Base-by-base conservation (phyloP, 2,888 invertebrate species). In the Agrotis exclamationis region DNA sequence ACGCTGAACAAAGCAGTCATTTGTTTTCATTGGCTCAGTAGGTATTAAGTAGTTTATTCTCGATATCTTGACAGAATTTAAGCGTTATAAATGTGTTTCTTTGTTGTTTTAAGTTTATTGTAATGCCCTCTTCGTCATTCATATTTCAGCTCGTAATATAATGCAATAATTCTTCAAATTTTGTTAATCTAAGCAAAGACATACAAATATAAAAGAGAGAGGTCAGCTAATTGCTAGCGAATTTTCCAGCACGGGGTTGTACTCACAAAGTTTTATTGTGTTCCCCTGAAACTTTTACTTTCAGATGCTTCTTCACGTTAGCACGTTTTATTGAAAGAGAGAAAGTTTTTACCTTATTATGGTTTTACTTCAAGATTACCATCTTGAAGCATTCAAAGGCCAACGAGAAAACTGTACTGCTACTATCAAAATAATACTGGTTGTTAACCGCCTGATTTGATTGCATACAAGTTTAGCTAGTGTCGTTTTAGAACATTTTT, bases 121-220 rank as follows among this genome's bases (percentile, higher is more conserved):
- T 44, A 62, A 58, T 50, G 11, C 56, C 65, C 56, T 7, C 51
- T 65, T 62, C 59, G 65, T 72, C 77, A 82, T 76, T 79, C 62
- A 60, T 44, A 20, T 14, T 54, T 59, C 70, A 67, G 64, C 7
- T 76, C 60, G 48, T 76, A 67, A 67, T 57, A 28, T 51, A n/a
- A n/a, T n/a, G n/a, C n/a, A n/a, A n/a, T n/a, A 33, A 28, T 28
- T 28, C 28, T 28, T 28, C 3, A 28, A 28, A 28, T 28, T 28
- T 28, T 3, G 28, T 5, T 28, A 5, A 3, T 28, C 28, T 28
- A 28, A 28, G 5, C 28, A 28, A 28, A 28, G 24, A 3, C 24
- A 3, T 24, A 24, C 24, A 24, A 3, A 24, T 24, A 24, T 24
- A 24, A 24, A 24, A 24, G 24, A 24, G 18, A 11, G 28, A 54